phyloP scores from a whole-genome alignment of 2,888 invertebrate species.

The Drosophila algonquin region DNA sequence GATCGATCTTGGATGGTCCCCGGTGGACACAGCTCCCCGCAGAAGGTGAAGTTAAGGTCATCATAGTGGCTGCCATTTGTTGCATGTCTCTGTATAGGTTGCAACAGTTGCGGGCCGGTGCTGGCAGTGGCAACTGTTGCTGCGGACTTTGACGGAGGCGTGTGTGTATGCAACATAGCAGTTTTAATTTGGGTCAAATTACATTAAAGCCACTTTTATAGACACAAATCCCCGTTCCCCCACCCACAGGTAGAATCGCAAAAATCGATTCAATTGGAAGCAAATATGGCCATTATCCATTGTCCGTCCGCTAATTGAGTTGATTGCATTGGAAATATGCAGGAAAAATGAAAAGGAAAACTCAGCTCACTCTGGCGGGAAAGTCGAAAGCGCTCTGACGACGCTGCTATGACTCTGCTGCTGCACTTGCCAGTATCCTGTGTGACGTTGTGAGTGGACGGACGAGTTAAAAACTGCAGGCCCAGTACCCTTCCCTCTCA shows the following conservation, averaged over 20 bases:
- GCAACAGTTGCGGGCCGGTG: constrained; percentile 36
- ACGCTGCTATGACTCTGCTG: background rate
- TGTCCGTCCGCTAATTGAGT: constrained; percentile 18
- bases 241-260: constrained; percentile 14
- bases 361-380: constrained; percentile 33
- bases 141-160: constrained; percentile 46
- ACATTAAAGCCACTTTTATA: constrained; percentile 17
- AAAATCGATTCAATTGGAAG: constrained; percentile 44
- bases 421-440: constrained; percentile 28
- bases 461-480: constrained; percentile 31
- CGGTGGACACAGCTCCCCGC: constrained; percentile 89
- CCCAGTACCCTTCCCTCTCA: constrained; percentile 6
- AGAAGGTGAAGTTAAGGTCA: constrained; percentile 88
- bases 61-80: constrained; percentile 48
- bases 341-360: constrained; percentile 20
- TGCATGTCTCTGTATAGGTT: constrained; percentile 47
- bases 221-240: constrained; percentile 23
- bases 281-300: constrained; percentile 1
- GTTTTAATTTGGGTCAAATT: constrained; percentile 5
- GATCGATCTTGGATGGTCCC: constrained; percentile 88
- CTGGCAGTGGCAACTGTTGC: constrained; percentile 11
- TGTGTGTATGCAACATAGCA: constrained; percentile 78
- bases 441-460: constrained; percentile 12
- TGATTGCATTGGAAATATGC: constrained; percentile 29
- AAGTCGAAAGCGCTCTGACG: constrained; percentile 16